Conservation (phyloP, 2,113 vertebrate genomes). For the Halcyon senegalensis region DNA sequence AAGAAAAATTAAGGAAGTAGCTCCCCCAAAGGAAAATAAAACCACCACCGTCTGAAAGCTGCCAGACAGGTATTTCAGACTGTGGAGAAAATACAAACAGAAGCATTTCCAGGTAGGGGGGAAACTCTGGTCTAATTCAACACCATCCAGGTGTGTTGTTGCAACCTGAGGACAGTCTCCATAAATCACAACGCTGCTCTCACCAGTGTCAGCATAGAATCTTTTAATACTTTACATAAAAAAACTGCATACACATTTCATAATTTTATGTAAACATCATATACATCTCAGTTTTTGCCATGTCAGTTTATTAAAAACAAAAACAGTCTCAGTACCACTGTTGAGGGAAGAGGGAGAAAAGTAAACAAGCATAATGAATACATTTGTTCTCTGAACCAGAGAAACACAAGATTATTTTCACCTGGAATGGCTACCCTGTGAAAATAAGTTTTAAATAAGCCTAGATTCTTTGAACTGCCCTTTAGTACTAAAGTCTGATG, state of each 20-base stretch:
- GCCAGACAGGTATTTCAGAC: neutral
- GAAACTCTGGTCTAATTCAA: neutral
- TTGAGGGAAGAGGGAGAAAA: constrained; percentile 25
- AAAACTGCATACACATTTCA: constrained; percentile 84
- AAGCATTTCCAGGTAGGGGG: neutral
- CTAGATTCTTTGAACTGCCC: constrained; percentile 6
- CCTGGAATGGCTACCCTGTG: constrained; percentile 39
- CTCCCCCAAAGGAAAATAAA: neutral
- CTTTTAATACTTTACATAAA: constrained; percentile 84
- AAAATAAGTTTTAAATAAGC: constrained; percentile 64
- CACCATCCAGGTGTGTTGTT: neutral
- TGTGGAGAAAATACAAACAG: neutral
- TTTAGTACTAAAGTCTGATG: constrained; percentile 4
- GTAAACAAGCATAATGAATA: constrained; percentile 29
- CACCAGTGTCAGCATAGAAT: constrained; percentile 73
- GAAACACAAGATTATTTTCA: constrained; percentile 73
- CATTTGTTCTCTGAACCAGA: constrained; percentile 75
- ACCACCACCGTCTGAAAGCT: neutral
- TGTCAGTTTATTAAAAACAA: constrained; percentile 72
- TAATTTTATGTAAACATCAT: constrained; percentile 83
- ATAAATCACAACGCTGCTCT: constrained; percentile 43
- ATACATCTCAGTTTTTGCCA: constrained; percentile 77
- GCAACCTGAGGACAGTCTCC: neutral
- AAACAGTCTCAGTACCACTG: constrained; percentile 80
- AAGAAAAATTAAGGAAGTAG: neutral